Evolutionary conservation across 2,113 vertebrate genomes (phyloP), one percentile per base, ranked within the genome.

Genomic region (Plecturocebus donacophilus): DNA sequence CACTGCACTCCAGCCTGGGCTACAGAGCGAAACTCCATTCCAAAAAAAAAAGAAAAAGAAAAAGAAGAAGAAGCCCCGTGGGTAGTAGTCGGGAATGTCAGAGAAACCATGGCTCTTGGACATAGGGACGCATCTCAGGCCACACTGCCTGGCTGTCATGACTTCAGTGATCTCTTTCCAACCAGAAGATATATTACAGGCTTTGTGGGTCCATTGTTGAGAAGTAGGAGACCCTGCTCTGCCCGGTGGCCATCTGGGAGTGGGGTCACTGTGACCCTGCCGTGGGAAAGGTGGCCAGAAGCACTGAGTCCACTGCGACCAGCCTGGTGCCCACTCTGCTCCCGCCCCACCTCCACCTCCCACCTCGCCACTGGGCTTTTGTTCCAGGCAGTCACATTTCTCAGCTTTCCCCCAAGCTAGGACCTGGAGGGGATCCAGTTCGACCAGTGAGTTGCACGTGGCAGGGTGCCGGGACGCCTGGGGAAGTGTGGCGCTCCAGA

Each of bases 401-500:
- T 54, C 54, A 38, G 76, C 11, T 27, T 20, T 79, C 90, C 30
- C 1, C 0, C 32, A 79, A 70, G 90, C 75, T 11, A 20, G 70
- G n/a, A 27, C 66, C 68, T 21, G 38, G 68, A 19, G 0, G 76
- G 75, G 91, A 27, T 38, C 75, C 23, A 68, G 91, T 80, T 0
- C 27, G 75, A 35, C 85, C 86, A 80, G 13, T 0, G 49, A 81
- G 94, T 80, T 2, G 76, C 93, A 54, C 17, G 47, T 89, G 97
- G 82, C 83, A 38, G 75, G n/a, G 94, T n/a, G 76, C 92, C 23
- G 70, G 73, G 92, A 68, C 5, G 27, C 90, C 77, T 64, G 87
- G 97, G 97, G 96, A 90, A 90, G 90, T 84, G 61, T 86, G 42
- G 68, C 8, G 70, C 16, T 61, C 87, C 94, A 97, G 95, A 97